Percentiles rank a stretch among this genome's conserved stretches.
These are phyloP conservation scores for Oreohelix idahoensis DNA, from an alignment of 1,140 invertebrate genomes.

Conservation along the genomic window DNA sequence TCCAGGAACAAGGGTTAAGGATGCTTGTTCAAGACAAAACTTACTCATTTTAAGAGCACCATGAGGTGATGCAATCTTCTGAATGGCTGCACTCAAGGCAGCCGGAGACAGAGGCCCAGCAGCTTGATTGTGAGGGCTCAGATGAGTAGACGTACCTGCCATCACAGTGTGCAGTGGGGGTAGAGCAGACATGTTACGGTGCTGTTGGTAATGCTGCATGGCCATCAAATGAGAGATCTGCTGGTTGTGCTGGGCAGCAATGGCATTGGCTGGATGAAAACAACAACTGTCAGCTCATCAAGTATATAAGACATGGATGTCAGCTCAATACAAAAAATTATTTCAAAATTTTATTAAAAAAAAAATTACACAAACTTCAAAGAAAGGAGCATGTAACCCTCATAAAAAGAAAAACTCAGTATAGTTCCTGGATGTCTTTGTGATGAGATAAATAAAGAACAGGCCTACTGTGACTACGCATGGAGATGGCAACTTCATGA, in stretches of 20 bases:
- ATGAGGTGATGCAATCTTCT: conserved; percentile 33
- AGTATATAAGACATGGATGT: neutral
- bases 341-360: neutral
- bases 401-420: no score
- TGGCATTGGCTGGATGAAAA: conserved; percentile 23
- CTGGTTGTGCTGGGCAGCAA: conserved; percentile 12
- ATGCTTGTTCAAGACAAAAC: neutral
- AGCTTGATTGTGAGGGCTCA: conserved; percentile 18
- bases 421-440: no score
- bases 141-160: neutral
- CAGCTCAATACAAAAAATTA: neutral
- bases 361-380: no score
- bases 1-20: no score
- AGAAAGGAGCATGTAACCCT: no score
- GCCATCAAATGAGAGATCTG: conserved; percentile 8
- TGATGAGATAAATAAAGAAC: no score
- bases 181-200: neutral
- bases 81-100: conserved; percentile 29
- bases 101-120: conserved; percentile 24
- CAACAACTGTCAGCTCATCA: neutral
- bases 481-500: no score
- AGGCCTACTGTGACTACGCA: no score
- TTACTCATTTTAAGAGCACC: conserved; percentile 33
- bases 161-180: neutral
- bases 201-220: conserved; percentile 19